Evolutionary conservation across 2,797 vertebrate species (phyloP).

Genomic region (Oophaga sylvatica): DNA sequence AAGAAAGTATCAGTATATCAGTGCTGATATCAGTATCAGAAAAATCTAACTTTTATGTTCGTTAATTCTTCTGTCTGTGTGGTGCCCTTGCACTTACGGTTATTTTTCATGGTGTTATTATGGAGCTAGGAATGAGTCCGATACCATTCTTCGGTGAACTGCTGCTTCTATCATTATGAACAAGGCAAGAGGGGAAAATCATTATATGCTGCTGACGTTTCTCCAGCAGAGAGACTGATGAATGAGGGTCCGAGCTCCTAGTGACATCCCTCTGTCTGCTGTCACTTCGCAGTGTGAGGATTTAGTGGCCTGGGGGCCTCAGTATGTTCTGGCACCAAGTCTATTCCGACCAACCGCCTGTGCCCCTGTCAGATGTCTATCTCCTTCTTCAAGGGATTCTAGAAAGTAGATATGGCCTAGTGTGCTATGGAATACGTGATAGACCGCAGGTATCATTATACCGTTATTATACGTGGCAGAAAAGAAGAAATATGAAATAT

Average conservation of each 20-base stretch:
- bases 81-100: neutral
- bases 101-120: neutral
- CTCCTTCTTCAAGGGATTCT: neutral
- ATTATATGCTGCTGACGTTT: conserved; percentile 27
- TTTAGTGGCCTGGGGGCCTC: conserved; percentile 55
- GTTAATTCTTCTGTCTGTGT: neutral
- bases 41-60: neutral
- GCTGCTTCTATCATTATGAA: neutral
- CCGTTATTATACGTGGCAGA: neutral
- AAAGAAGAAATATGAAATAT: neutral
- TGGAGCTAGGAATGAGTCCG: neutral
- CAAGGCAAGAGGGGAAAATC: conserved; percentile 20
- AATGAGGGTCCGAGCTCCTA: conserved; percentile 25
- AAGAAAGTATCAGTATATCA: too few species aligned
- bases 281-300: conserved; percentile 42
- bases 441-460: conserved; percentile 10
- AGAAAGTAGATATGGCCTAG: conserved; percentile 10
- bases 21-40: neutral
- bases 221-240: conserved; percentile 46
- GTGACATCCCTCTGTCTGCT: conserved; percentile 54
- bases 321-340: conserved; percentile 55
- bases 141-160: neutral
- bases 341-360: conserved; percentile 26
- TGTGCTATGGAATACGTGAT: conserved; percentile 9
- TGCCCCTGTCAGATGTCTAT: conserved; percentile 31